Evolutionary conservation across 2,113 vertebrate genomes (phyloP).

Genomic region (Rhinolophus ferrumequinum): DNA sequence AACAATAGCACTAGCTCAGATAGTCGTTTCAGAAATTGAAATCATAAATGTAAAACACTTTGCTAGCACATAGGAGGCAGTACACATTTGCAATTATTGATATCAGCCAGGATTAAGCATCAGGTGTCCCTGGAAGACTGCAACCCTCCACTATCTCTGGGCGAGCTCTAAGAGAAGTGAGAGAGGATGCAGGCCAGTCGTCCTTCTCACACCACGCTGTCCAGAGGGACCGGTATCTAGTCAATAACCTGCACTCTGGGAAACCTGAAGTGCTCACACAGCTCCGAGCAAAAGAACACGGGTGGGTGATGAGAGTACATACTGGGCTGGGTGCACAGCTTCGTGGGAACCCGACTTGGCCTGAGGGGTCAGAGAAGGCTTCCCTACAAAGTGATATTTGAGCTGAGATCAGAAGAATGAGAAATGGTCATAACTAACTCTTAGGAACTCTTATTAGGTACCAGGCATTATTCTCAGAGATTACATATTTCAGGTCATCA

Average conservation of each 20-base stretch:
- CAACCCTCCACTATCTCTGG: not conserved
- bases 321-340: no score
- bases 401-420: not conserved
- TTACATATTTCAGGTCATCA: not conserved
- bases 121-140: not conserved
- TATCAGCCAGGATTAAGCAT: not conserved
- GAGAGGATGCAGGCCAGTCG: not conserved
- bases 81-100: not conserved
- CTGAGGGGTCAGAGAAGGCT: not conserved
- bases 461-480: not conserved
- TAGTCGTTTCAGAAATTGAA: not conserved
- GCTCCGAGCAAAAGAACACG: not conserved
- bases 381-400: not conserved
- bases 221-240: not conserved
- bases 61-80: not conserved
- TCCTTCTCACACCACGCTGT: not conserved
- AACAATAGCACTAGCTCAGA: not conserved
- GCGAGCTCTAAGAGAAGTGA: not conserved
- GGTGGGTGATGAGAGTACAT: not conserved
- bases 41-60: not conserved
- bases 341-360: not conserved
- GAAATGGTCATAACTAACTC: not conserved
- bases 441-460: not conserved
- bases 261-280: not conserved
- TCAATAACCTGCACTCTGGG: not conserved